Base-by-base conservation (phyloP, 2,888 invertebrate species). In the Pinctada fucata region DNA sequence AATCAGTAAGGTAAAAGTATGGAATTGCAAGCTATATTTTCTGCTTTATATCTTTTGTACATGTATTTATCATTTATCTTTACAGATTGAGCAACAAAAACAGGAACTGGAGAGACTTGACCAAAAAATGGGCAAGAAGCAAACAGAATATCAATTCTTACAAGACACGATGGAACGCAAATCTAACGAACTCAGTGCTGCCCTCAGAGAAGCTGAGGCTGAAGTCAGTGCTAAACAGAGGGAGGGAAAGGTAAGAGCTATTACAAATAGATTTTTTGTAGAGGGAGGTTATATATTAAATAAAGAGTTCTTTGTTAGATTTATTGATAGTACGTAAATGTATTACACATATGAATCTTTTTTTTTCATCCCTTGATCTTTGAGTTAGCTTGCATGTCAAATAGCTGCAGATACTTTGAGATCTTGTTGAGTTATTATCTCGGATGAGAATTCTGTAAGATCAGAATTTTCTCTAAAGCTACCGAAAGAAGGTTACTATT, bases 121-220 rank as follows among this genome's bases (percentile, higher is more conserved):
- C 79, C 88, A 89, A 74, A 76, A 86, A 76, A 85, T 90, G 84
- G 89, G 89, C 6, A 85, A 88, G 68, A 88, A 86, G 79, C 79
- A 85, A 65, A 87, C 89, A 58, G 91, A 91, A 79, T 83, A 89
- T 63, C 86, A 89, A 82, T 76, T 88, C 58, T 67, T 91, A 68
- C 83, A 87, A 68, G 89, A 90, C 50, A 83, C 85, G 3, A 81
- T 89, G 16, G 88, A 88, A 66, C 81, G 89, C 58, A 88, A 89
- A 81, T 87, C 89, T 70, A 78, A 80, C 0, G 91, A 90, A 72
- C 83, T 90, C 5, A 85, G 80, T 72, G 78, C 81, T 69, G 83
- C 90, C 2, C 83, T 90, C n/a, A 79, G 86, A 6, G 89, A 91
- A 47, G 87, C 89, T 4, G 91, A 91, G 79, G 78, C 86, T 1